Percentiles rank a stretch among this genome's conserved stretches.
phyloP scores from a whole-genome alignment of 2,888 invertebrate genomes.

The Polietes domitor region DNA sequence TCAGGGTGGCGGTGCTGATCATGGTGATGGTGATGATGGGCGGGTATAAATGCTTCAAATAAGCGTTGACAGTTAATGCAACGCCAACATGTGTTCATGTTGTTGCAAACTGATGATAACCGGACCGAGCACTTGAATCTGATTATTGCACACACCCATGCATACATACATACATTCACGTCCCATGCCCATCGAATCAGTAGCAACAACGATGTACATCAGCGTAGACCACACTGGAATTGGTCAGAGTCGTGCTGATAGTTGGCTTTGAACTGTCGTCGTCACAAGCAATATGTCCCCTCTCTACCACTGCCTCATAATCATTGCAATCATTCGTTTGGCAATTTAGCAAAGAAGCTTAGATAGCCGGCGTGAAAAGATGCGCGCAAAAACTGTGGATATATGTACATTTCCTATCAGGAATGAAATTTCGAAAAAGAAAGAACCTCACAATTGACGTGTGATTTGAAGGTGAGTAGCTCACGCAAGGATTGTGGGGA shows the following conservation, averaged over 20 bases:
- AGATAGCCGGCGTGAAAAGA: not conserved
- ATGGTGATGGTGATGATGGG: not conserved
- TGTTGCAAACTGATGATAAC: conserved; percentile 51
- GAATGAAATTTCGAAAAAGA: no score
- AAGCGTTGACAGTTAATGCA: conserved; percentile 58
- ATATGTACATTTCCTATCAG: not conserved
- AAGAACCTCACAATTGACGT: no score
- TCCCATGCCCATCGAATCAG: no score
- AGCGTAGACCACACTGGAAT: not conserved
- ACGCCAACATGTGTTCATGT: conserved; percentile 34
- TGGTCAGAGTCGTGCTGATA: not conserved
- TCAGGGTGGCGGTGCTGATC: not conserved
- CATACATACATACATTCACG: not conserved
- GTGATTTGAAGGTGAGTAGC: no score
- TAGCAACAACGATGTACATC: no score
- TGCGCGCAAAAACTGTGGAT: not conserved
- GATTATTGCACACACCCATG: conserved; percentile 41
- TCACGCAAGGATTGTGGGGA: no score
- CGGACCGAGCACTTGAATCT: conserved; percentile 51
- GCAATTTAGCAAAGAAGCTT: not conserved
- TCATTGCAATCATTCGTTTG: not conserved
- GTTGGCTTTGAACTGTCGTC: not conserved
- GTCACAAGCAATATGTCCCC: no score
- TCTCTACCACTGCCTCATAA: not conserved
- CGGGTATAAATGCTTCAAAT: conserved; percentile 47